These are phyloP conservation scores for Galerucella nymphaeae DNA, from an alignment of 2,888 invertebrate species.

Conservation along the genomic window DNA sequence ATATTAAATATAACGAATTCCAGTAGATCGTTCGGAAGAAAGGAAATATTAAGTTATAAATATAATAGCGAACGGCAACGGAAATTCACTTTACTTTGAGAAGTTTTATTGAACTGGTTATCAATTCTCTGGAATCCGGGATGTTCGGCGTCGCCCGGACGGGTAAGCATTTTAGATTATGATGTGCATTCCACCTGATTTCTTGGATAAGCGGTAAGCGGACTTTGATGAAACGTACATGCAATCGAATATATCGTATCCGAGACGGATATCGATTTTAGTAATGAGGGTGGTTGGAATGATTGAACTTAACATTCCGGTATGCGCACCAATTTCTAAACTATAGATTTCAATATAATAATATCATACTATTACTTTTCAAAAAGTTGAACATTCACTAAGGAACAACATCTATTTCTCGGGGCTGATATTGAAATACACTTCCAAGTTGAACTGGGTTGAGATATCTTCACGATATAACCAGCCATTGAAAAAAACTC, in stretches of 20 bases:
- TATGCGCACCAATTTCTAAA: too few species aligned
- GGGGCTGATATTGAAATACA: too few species aligned
- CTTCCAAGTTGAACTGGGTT: too few species aligned
- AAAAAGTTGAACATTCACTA: too few species aligned
- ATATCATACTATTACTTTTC: too few species aligned
- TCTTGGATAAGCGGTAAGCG: conserved; percentile 26
- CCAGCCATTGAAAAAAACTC: too few species aligned
- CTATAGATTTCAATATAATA: too few species aligned
- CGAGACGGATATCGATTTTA: background rate
- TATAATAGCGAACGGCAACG: conserved; percentile 58
- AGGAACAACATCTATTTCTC: too few species aligned
- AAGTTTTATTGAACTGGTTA: conserved; percentile 61
- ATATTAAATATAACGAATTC: conserved; percentile 58
- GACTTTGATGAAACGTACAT: conserved; percentile 25
- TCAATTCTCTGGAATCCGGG: conserved; percentile 53
- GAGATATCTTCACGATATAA: too few species aligned
- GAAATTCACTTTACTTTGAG: conserved; percentile 61
- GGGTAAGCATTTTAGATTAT: conserved; percentile 47
- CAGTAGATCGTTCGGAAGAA: conserved; percentile 49
- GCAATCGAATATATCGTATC: background rate
- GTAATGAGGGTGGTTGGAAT: background rate
- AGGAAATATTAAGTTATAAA: conserved; percentile 58
- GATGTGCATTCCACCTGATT: conserved; percentile 45
- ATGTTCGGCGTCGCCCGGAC: conserved; percentile 47
- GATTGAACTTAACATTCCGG: background rate